Evolutionary conservation across 2,797 vertebrate genomes (phyloP), one percentile per base, ranked within the genome.

Genomic region (Gymnopithys bicolor): DNA sequence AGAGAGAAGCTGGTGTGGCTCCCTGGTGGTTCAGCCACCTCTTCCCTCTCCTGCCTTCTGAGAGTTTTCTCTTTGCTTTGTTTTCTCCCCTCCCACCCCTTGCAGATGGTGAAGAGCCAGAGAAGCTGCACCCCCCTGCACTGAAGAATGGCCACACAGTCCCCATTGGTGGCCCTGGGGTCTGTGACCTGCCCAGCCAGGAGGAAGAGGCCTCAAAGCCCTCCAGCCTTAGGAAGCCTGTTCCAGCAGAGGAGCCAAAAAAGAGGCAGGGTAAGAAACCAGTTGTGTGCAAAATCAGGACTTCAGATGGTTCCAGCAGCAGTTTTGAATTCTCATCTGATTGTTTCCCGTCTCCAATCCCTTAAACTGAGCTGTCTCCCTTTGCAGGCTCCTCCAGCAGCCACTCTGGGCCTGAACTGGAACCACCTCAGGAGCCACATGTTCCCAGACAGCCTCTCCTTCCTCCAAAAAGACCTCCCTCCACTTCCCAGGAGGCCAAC

Each of bases 61-160:
- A 95, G 32, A 33, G n/a, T 55, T 77, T 73, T 80, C 62, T 53
- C 4, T 87, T 82, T 84, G 68, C 67, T 81, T 41, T 39, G 39
- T 39, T 60, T 45, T 71, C 17, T 55, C 35, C 53, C 45, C 41
- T 69, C 71, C 28, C 0, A 0, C 9, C 64, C 55, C 63, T 60
- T 89, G 73, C 93, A 99, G 99, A 98, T 92, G 97, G 79, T 74
- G 98, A 98, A 23, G 98, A 99, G 32, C 45, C 96, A 19, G 98
- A 98, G 52, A 98, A 98, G 90, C 75, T 97, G 91, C 98, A 98
- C 96, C 98, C 98, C 2, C 83, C 97, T 11, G 96, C 98, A 3
- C 97, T 99, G 94, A 99, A 99, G 97, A 99, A 99, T 23, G 99
- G 99, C 84, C 99, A 99, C 93, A 99, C 99, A 1, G 91, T 98